Base-by-base conservation (phyloP, 2,797 vertebrate genomes). In the Megalops cyprinoides region DNA sequence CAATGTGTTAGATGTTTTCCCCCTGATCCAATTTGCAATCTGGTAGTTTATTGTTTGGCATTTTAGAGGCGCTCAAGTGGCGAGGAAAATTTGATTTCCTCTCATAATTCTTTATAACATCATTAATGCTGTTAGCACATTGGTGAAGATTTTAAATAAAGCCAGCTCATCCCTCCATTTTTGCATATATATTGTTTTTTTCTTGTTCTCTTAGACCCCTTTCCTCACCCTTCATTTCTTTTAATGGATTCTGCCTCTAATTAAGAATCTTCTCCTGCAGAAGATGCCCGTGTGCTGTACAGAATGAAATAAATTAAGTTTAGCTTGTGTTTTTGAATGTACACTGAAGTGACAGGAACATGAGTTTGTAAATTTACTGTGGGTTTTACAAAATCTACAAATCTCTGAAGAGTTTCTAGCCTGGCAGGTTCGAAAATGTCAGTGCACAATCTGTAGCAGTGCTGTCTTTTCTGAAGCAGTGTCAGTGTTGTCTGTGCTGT, bases 41-140 rank as follows among this genome's bases (percentile, higher is more conserved):
- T 95, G 95, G 92, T 95, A 95, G 93, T 95, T 96, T 96, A 94
- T 96, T 95, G 94, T 94, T 98, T 99, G 98, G 97, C 97, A 98
- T 99, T 99, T 99, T 98, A 97, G 97, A 96, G 96, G 96, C 94
- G 95, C 96, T 98, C 96, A 98, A 98, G 97, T 97, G 97, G 97
- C 95, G 95, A 96, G 94, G 96, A 96, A 98, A 98, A 99, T 99
- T 97, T 97, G 98, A 99, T 99, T 99, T 98, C 96, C 96, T 95
- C 96, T 97, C 97, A 98, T 99, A 99, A 99, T 99, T 99, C 96
- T 96, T 96, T 96, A 96, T 97, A 98, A 98, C 93, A 87, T 96
- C 96, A 98, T 99, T 99, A 98, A 98, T 97, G 96, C 91, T 94
- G 96, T 96, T 96, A 97, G 96, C 91, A 78, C 94, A 94, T 94